Evolutionary conservation across 2,888 invertebrate genomes (phyloP).

Genomic region (Dolichopus griseipennis): DNA sequence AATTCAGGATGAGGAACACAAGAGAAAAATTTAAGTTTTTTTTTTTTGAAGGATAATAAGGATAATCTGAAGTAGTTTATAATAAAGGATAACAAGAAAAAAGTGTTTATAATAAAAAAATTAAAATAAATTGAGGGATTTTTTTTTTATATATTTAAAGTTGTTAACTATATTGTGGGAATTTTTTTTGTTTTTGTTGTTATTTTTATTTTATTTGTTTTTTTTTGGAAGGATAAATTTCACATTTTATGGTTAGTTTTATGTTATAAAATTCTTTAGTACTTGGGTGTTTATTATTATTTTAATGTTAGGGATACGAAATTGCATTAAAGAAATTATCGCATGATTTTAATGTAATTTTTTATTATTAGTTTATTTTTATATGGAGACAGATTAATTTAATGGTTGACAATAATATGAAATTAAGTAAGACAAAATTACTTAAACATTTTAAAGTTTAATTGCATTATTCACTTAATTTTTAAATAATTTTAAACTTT

Average conservation of each 20-base stretch:
- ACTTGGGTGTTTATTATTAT: too few relatives aligned
- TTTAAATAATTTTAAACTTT: too few relatives aligned
- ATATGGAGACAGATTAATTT: too few relatives aligned
- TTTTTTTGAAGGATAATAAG: background rate
- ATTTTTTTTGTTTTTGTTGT: too few relatives aligned
- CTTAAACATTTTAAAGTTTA: too few relatives aligned
- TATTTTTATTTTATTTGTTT: too few relatives aligned
- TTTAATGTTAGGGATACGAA: background rate
- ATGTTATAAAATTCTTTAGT: background rate
- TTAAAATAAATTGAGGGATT: background rate
- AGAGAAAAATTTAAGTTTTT: background rate
- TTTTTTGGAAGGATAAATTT: background rate
- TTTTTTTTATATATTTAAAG: background rate
- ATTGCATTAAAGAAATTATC: background rate
- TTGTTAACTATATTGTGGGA: background rate
- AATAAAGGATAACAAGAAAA: background rate
- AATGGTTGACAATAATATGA: too few relatives aligned
- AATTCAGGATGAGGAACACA: background rate
- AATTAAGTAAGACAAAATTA: too few relatives aligned
- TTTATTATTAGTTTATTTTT: too few relatives aligned
- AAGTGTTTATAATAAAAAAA: background rate
- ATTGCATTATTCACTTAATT: too few relatives aligned
- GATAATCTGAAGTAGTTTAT: background rate
- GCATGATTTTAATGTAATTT: too few relatives aligned
- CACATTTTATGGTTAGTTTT: background rate